Evolutionary conservation across 2,797 vertebrate genomes (phyloP).

Genomic region (Esox masquinongy): DNA sequence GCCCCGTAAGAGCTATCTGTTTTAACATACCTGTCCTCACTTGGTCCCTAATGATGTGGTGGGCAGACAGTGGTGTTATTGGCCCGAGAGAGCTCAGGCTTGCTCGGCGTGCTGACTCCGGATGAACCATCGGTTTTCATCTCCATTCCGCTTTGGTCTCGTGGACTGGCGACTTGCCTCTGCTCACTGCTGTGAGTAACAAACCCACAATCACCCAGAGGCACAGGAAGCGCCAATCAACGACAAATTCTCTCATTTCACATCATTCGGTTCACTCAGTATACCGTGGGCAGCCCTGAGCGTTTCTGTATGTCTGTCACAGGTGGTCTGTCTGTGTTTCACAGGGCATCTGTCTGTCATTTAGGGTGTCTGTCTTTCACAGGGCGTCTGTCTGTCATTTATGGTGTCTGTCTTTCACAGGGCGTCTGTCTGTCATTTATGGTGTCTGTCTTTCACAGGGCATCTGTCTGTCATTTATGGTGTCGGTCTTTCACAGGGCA

Average conservation of each 20-base stretch:
- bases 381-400: no score
- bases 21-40: constrained; percentile 2
- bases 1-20: neutral
- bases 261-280: constrained; percentile 31
- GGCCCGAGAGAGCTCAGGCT: neutral
- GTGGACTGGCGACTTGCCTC: neutral
- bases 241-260: constrained; percentile 28
- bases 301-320: neutral
- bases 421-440: no score
- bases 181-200: constrained; percentile 33
- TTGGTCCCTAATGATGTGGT: neutral
- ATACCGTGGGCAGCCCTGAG: constrained; percentile 14
- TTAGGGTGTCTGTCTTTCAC: neutral
- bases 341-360: constrained; percentile 13
- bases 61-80: neutral
- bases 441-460: neutral
- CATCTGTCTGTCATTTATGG: constrained; percentile 6
- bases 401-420: neutral
- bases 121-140: neutral
- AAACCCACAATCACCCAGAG: constrained; percentile 27
- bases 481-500: neutral
- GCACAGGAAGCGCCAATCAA: constrained; percentile 23
- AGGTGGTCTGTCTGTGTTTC: no score
- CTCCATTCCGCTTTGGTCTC: neutral
- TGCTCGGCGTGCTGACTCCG: neutral